A percentile compares a stretch with the other conserved stretches of the same genome.
Evolutionary conservation across 2,113 vertebrate genomes (phyloP).

Genomic region (Phocoena sinus): DNA sequence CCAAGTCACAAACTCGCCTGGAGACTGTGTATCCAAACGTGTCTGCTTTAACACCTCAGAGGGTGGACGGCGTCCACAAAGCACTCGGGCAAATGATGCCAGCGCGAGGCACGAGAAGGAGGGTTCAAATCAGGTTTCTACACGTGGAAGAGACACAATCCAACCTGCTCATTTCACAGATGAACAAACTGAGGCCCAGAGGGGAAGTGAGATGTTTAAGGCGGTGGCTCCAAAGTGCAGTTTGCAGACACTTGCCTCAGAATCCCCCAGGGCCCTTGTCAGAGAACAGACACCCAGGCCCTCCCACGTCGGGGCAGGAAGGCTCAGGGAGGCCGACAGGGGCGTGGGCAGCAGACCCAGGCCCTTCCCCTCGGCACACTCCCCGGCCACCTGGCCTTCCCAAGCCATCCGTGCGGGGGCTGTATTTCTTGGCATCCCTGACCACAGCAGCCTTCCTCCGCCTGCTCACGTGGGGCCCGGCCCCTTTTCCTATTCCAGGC

Average conservation of each 20-base stretch:
- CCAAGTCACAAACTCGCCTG: not conserved
- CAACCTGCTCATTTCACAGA: not conserved
- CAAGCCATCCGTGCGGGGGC: not conserved
- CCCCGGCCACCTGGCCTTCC: not conserved
- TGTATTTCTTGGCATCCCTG: not conserved
- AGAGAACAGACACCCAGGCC: not conserved
- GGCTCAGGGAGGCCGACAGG: not conserved
- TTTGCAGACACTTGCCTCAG: not conserved
- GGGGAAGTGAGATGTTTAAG: not conserved
- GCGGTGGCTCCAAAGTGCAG: not conserved
- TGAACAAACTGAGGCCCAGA: not conserved
- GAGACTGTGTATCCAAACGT: not conserved
- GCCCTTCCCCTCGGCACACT: rapidly evolving
- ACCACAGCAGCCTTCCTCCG: not conserved
- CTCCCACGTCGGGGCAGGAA: not conserved
- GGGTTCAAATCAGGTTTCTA: not conserved
- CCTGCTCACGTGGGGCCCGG: not conserved
- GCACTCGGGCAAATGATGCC: not conserved
- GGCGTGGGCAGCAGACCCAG: not conserved
- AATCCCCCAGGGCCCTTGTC: not conserved
- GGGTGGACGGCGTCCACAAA: not conserved
- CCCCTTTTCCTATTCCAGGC: not conserved
- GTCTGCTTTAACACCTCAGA: not conserved
- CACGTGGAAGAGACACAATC: not conserved
- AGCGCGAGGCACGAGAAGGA: not conserved